Conservation (phyloP, 2,797 vertebrate genomes). For the Vireo griseus region DNA sequence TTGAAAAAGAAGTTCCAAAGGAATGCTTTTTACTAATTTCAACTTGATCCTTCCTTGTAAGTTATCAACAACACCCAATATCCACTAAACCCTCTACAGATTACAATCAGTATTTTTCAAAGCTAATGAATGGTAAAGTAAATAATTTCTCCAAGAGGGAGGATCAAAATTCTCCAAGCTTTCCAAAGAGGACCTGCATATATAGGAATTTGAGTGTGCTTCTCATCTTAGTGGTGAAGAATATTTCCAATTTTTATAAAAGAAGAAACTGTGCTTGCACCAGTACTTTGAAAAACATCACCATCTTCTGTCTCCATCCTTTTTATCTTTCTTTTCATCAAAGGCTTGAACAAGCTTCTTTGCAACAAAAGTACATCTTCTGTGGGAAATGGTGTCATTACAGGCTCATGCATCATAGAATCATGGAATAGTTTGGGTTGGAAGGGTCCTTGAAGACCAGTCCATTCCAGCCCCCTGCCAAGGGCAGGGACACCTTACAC, state of each 20-base stretch:
- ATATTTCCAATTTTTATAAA: not conserved
- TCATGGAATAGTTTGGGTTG: not conserved
- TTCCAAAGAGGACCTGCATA: not conserved
- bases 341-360: not conserved
- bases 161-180: not conserved
- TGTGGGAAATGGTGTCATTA: not conserved
- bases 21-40: not conserved
- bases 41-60: not conserved
- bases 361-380: not conserved
- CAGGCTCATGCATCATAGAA: not conserved
- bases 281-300: not conserved
- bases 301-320: not conserved
- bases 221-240: not conserved
- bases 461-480: not conserved
- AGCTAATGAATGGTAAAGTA: not conserved
- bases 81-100: not conserved
- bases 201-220: not conserved
- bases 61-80: not conserved
- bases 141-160: not conserved
- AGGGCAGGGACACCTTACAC: not conserved
- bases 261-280: not conserved
- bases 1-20: not conserved
- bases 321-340: not conserved
- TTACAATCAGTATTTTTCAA: not conserved
- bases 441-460: not conserved